Percentiles rank a stretch among this genome's conserved stretches.
These are phyloP conservation scores for Scortum barcoo DNA, from an alignment of 2,113 vertebrate genomes.

Conservation along the genomic window DNA sequence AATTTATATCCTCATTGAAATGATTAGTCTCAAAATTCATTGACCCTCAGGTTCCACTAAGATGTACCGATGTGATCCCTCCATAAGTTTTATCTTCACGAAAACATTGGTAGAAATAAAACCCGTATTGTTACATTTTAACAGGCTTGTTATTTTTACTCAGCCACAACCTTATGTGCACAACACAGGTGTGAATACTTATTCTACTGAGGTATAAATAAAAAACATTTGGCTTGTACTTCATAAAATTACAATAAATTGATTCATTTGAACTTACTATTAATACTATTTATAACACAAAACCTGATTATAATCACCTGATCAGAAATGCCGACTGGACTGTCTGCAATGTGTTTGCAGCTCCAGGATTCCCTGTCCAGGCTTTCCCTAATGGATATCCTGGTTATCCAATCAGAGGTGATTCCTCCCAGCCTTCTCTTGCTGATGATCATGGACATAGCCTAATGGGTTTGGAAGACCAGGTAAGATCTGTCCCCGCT, in stretches of 20 bases:
- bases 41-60: not conserved
- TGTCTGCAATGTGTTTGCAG: conserved; percentile 76
- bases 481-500: conserved; percentile 82
- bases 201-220: not conserved
- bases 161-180: not conserved
- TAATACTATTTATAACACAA: not conserved
- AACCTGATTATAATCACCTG: not conserved
- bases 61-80: not conserved
- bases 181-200: not conserved
- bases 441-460: conserved; percentile 92
- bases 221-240: not conserved
- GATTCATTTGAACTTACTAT: not conserved
- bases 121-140: not conserved
- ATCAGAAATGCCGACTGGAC: not conserved
- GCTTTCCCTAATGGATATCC: conserved; percentile 95
- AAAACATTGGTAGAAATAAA: too few relatives aligned
- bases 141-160: not conserved
- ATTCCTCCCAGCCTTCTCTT: conserved; percentile 90
- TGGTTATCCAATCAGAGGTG: conserved; percentile 90
- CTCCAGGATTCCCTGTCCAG: conserved; percentile 90
- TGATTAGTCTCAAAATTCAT: not conserved
- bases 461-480: conserved; percentile 94
- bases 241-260: not conserved
- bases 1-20: not conserved
- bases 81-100: too few relatives aligned